Evolutionary conservation across 2,113 vertebrate species (phyloP), one percentile per base, ranked within the genome.

Genomic region (Proteles cristata): DNA sequence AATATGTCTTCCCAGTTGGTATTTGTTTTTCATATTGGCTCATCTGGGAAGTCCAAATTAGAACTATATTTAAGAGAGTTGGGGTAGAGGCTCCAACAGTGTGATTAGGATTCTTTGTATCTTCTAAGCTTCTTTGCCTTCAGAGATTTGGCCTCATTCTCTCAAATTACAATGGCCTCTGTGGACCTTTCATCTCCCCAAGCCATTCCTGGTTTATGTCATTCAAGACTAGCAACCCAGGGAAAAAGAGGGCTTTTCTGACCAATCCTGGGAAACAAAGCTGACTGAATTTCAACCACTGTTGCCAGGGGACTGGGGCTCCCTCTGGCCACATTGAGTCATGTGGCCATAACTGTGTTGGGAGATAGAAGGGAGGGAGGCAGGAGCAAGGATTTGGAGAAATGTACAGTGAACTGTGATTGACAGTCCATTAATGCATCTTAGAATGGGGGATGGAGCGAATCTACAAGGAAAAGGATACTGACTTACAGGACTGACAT

Each of bases 201-300:
- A 76, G 65, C 9, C 68, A 63, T 58, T 94, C 11, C 77, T 91
- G 89, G 50, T 31, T 88, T 77, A 68, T 58, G 48, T 85, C 89
- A 81, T 93, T 90, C n/a, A 77, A 88, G n/a, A 93, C 82, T 55
- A 94, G n/a, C 39, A 85, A 35, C n/a, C 48, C n/a, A 90, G 45
- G 53, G 4, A 2, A 28, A 23, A 11, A 71, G 12, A 50, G 17
- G 28, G 79, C 55, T 53, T 69, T 86, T 86, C 81, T 92, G 58
- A 77, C 71, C 74, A 73, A 11, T 53, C 66, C 35, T 39, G 68
- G 68, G 55, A 93, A 50, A 79, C 7, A 9, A 95, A 90, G 21
- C 26, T 96, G 43, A 89, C 58, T 65, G 82, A 11, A 45, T 9
- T 88, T 71, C 3, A 66, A 43, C 77, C 45, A 23, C 50, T 71